phyloP scores from a whole-genome alignment of 2,888 invertebrate genomes.

The Euplexia lucipara region DNA sequence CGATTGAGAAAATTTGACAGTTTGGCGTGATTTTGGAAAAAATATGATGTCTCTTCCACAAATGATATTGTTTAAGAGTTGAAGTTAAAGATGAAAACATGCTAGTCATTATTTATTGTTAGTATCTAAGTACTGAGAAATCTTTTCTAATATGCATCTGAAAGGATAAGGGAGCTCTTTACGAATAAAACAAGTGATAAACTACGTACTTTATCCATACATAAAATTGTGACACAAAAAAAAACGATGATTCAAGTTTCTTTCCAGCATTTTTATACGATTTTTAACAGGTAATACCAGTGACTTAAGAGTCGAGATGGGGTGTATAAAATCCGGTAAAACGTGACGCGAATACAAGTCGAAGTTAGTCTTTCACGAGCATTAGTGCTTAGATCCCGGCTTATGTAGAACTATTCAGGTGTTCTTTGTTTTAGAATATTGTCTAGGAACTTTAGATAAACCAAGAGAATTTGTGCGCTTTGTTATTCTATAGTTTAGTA shows the following conservation, averaged over 20 bases:
- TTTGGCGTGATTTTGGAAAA: too few species aligned
- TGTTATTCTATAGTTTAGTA: background rate
- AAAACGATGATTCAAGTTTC: background rate
- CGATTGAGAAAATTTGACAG: too few species aligned
- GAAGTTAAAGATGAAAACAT: too few species aligned
- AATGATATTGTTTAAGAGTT: too few species aligned
- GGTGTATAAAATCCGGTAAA: slow-evolving; percentile 57
- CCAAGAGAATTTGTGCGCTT: background rate
- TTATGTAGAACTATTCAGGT: slow-evolving; percentile 31
- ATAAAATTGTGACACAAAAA: slow-evolving; percentile 2
- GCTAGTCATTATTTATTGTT: too few species aligned
- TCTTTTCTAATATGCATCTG: too few species aligned
- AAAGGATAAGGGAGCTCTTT: too few species aligned
- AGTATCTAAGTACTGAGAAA: too few species aligned
- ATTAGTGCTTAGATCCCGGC: slow-evolving; percentile 35
- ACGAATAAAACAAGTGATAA: too few species aligned
- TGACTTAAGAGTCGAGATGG: slow-evolving; percentile 50
- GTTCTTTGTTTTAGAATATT: slow-evolving; percentile 16
- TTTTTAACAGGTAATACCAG: slow-evolving; percentile 49
- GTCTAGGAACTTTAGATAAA: background rate
- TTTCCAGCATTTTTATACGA: slow-evolving; percentile 28
- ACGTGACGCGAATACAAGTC: slow-evolving; percentile 48
- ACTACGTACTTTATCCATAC: too few species aligned
- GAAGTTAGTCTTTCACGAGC: slow-evolving; percentile 26
- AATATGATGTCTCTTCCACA: too few species aligned